These are phyloP conservation scores for Pentamera pediparva DNA, from an alignment of 53 echinoderm and acorn worm genomes.

Conservation along the genomic window DNA sequence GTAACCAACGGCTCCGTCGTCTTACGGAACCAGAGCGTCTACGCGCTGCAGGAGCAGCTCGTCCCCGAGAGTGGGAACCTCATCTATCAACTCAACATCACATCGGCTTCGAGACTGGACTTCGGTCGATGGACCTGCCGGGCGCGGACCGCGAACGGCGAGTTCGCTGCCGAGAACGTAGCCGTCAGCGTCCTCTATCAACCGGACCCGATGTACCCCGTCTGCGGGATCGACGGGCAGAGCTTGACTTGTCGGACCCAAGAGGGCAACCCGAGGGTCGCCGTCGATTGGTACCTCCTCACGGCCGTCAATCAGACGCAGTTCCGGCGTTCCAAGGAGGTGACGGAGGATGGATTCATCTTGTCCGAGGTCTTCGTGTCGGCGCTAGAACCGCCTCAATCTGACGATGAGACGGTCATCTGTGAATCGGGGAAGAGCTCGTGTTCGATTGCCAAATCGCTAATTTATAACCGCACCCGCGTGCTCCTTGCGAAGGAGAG, in stretches of 20 bases:
- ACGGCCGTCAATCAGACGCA: no score
- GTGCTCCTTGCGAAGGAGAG: no score
- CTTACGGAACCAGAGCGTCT: not conserved
- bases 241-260: constrained; percentile 1
- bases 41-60: not conserved
- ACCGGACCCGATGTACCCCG: not conserved
- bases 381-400: not conserved
- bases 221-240: not conserved
- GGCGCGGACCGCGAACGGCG: not conserved
- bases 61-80: not conserved
- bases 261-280: constrained; percentile 19
- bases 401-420: not conserved
- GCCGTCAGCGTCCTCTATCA: not conserved
- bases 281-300: not conserved
- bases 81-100: not conserved
- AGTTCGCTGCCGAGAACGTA: not conserved
- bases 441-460: not conserved
- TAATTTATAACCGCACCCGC: not conserved
- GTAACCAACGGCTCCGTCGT: constrained; percentile 6
- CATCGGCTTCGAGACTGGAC: constrained; percentile 2
- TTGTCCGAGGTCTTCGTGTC: not conserved
- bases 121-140: constrained; percentile 18
- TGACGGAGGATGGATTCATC: not conserved
- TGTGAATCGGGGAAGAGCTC: not conserved
- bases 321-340: not conserved